Conservation (phyloP, 2,797 vertebrate genomes). For the Pseudocheirus occidentalis region DNA sequence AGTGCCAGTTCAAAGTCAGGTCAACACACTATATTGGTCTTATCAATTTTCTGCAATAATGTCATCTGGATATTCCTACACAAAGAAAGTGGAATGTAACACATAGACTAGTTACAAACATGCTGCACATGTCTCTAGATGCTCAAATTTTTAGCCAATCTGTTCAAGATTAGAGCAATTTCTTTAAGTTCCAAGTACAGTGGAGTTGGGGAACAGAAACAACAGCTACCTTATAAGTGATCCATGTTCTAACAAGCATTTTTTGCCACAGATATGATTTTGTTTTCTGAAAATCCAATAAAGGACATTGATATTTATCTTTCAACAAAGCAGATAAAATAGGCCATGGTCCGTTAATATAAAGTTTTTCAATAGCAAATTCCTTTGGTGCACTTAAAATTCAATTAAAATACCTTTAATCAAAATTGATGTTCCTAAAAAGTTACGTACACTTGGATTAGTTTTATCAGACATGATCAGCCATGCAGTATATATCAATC, state of each 20-base stretch:
- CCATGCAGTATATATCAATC: neutral
- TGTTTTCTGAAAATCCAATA: neutral
- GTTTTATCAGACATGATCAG: neutral
- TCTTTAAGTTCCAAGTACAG: neutral
- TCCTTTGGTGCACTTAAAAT: neutral
- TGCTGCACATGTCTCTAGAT: neutral
- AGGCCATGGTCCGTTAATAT: neutral
- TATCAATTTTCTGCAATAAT: neutral
- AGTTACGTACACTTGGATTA: neutral
- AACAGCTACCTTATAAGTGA: neutral
- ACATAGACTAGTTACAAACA: neutral
- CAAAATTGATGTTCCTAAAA: conserved; percentile 3
- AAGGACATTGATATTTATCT: neutral
- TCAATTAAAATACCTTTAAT: neutral
- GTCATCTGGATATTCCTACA: neutral
- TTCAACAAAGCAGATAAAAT: neutral
- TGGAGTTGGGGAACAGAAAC: neutral
- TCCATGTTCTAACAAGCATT: neutral
- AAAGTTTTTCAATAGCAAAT: neutral
- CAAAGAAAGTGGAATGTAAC: neutral
- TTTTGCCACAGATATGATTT: neutral
- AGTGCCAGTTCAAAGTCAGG: neutral
- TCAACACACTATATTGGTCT: neutral
- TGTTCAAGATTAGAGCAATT: neutral
- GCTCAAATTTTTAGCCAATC: neutral